A percentile compares a stretch with the other conserved stretches of the same genome.
Evolutionary conservation across 2,113 vertebrate genomes (phyloP).

Genomic region (Podocnemis expansa): DNA sequence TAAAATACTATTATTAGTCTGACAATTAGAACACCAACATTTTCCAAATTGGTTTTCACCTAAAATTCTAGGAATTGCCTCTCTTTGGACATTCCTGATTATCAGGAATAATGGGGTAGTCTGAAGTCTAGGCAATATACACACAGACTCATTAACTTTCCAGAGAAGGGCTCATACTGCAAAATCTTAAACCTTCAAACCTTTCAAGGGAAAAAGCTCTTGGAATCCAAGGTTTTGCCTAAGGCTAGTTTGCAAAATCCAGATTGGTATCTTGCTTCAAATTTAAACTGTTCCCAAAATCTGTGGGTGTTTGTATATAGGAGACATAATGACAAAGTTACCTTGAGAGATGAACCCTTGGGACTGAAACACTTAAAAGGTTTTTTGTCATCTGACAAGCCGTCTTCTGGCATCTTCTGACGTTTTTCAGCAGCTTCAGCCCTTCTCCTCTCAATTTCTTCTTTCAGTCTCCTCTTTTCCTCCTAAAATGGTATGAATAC

Average conservation of each 20-base stretch:
- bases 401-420: constrained; percentile 89
- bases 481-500: constrained; percentile 77
- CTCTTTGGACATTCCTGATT: neutral
- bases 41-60: neutral
- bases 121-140: neutral
- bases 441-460: constrained; percentile 95
- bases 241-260: neutral
- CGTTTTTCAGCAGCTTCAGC: constrained; percentile 97
- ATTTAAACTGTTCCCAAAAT: neutral
- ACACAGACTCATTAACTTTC: neutral
- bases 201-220: neutral
- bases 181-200: neutral
- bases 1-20: neutral
- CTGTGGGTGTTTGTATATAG: neutral
- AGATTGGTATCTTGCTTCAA: neutral
- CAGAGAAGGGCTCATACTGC: neutral
- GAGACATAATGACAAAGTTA: constrained; percentile 48
- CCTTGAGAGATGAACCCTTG: constrained; percentile 95
- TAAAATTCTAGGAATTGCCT: neutral
- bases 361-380: constrained; percentile 95
- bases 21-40: neutral
- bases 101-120: neutral
- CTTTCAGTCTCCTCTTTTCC: constrained; percentile 95
- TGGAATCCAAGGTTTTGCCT: neutral
- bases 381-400: constrained; percentile 84